Evolutionary conservation across 2,113 vertebrate genomes (phyloP).

Genomic region (Sakesphorus luctuosus): DNA sequence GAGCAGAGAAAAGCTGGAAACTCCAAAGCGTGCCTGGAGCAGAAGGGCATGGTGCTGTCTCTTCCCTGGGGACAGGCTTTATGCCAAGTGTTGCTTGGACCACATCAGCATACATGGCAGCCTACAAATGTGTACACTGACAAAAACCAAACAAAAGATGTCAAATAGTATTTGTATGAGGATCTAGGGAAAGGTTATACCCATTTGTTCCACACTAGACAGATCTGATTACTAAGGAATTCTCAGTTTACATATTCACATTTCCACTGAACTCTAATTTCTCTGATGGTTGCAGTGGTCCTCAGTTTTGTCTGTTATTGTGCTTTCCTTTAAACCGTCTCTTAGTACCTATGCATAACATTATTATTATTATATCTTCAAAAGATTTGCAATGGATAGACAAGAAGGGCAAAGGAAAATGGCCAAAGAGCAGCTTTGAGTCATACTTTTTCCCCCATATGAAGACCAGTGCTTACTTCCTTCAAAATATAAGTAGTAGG

Average conservation of each 20-base stretch:
- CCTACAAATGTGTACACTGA: background rate
- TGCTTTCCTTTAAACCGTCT: background rate
- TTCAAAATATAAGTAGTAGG: background rate
- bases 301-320: background rate
- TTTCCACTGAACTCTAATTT: background rate
- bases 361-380: background rate
- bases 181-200: background rate
- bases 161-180: background rate
- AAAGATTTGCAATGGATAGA: background rate
- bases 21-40: background rate
- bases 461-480: background rate
- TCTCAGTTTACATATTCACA: background rate
- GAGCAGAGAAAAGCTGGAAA: background rate
- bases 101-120: fast-evolving
- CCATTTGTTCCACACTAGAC: background rate
- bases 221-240: background rate
- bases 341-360: background rate
- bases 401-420: background rate
- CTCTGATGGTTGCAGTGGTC: background rate
- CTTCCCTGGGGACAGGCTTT: background rate
- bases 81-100: background rate
- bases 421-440: background rate
- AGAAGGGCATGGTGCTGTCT: background rate
- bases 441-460: too few species aligned
- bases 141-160: background rate